Conservation (phyloP, 2,113 vertebrate species). For the Scolopax mira region DNA sequence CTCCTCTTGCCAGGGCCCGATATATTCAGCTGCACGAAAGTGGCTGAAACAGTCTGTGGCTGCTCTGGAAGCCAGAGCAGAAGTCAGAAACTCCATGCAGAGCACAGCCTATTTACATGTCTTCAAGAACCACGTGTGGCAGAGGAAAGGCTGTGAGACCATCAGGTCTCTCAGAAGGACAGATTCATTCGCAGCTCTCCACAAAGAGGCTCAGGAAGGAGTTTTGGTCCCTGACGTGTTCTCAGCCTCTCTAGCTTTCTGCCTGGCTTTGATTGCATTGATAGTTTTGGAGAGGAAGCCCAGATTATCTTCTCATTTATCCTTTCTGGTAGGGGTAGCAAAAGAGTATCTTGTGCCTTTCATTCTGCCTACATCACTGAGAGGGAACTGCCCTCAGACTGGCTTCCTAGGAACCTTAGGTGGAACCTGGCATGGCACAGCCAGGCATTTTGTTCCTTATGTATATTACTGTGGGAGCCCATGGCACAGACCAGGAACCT, state of each 20-base stretch:
- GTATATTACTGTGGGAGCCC: not conserved
- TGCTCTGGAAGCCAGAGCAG: conserved; percentile 1
- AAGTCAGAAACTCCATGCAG: not conserved
- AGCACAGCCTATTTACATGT: not conserved
- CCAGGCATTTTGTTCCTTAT: not conserved
- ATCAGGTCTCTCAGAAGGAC: not conserved
- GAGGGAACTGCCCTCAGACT: not conserved
- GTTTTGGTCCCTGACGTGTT: not conserved
- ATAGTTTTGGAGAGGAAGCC: not conserved
- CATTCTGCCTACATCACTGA: not conserved
- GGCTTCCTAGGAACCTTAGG: not conserved
- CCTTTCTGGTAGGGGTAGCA: not conserved
- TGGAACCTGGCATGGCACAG: not conserved
- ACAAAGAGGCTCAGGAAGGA: not conserved
- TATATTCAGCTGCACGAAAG: not conserved
- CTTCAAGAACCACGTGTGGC: accelerated
- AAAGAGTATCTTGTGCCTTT: not conserved
- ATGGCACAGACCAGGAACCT: not conserved
- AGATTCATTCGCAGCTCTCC: not conserved
- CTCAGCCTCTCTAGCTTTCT: not conserved
- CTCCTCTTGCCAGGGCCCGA: not conserved
- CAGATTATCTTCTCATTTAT: not conserved
- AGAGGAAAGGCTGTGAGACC: not conserved
- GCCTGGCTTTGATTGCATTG: not conserved
- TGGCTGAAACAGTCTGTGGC: not conserved